These are phyloP conservation scores for Aythya baeri DNA, from an alignment of 2,113 vertebrate genomes.

Conservation along the genomic window DNA sequence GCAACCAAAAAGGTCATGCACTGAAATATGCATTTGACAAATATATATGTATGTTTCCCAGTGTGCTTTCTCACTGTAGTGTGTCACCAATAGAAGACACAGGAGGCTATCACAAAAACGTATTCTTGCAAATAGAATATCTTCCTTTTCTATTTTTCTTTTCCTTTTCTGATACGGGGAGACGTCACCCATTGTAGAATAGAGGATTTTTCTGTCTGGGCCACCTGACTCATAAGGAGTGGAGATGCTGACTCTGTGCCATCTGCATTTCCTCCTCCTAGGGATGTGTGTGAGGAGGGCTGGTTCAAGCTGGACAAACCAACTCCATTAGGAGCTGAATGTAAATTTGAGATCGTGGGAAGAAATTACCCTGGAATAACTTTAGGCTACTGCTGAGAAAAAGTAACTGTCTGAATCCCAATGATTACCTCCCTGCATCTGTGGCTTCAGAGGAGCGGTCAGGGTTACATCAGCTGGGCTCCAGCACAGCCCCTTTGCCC, in stretches of 20 bases:
- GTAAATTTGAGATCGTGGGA: not conserved
- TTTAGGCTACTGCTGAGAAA: not conserved
- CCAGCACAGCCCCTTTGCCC: not conserved
- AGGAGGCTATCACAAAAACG: not conserved
- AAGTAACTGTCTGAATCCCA: not conserved
- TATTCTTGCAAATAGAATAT: not conserved
- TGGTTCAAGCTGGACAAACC: not conserved
- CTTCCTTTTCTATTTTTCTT: not conserved
- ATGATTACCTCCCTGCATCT: not conserved
- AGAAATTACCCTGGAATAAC: not conserved
- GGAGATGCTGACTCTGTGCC: not conserved
- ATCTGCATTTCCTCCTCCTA: not conserved
- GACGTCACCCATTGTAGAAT: rapidly evolving
- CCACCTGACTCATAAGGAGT: not conserved
- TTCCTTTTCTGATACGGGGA: not conserved
- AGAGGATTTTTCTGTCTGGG: not conserved
- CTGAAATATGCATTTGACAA: not conserved
- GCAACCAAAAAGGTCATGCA: not conserved
- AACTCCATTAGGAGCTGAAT: not conserved
- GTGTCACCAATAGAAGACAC: not conserved
- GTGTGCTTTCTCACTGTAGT: not conserved
- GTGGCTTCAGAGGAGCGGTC: not conserved
- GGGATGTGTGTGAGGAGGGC: not conserved
- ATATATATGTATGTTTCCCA: not conserved
- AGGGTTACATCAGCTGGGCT: rapidly evolving